Percentiles rank a stretch among this genome's conserved stretches.
phyloP scores from a whole-genome alignment of 2,797 vertebrate species.

The Alosa sapidissima region DNA sequence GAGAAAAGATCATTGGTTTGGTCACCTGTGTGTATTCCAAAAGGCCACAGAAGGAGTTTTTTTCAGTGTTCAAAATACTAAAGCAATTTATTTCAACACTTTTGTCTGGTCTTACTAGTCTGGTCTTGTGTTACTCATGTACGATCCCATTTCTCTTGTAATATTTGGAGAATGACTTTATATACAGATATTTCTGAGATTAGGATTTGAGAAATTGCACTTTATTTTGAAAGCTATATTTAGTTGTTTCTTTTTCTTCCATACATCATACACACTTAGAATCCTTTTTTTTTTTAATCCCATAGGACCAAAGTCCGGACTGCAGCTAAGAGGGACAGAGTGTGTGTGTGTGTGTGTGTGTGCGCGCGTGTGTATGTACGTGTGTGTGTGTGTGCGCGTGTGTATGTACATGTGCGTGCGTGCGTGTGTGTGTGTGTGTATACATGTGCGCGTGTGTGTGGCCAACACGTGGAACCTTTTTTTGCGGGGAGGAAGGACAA shows the following conservation, averaged over 20 bases:
- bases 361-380: too few relatives aligned
- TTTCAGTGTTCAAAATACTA: not conserved
- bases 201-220: not conserved
- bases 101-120: not conserved
- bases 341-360: constrained; percentile 37
- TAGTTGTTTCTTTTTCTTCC: too few relatives aligned
- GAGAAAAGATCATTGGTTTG: not conserved
- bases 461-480: constrained; percentile 78
- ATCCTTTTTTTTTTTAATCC: not conserved
- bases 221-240: too few relatives aligned
- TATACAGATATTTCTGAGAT: too few relatives aligned
- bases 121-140: too few relatives aligned
- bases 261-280: too few relatives aligned
- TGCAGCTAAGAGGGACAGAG: constrained; percentile 55
- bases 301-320: constrained; percentile 66
- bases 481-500: constrained; percentile 71
- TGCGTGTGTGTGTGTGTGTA: constrained; percentile 23
- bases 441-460: constrained; percentile 60
- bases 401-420: not conserved
- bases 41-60: not conserved
- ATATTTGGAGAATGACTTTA: too few relatives aligned
- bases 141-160: too few relatives aligned
- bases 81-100: not conserved
- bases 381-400: constrained; percentile 46
- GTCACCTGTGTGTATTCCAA: not conserved